Percentiles rank a stretch among this genome's conserved stretches.
Conservation (phyloP, 1,140 invertebrate genomes). For the Platyscapa corneri region DNA sequence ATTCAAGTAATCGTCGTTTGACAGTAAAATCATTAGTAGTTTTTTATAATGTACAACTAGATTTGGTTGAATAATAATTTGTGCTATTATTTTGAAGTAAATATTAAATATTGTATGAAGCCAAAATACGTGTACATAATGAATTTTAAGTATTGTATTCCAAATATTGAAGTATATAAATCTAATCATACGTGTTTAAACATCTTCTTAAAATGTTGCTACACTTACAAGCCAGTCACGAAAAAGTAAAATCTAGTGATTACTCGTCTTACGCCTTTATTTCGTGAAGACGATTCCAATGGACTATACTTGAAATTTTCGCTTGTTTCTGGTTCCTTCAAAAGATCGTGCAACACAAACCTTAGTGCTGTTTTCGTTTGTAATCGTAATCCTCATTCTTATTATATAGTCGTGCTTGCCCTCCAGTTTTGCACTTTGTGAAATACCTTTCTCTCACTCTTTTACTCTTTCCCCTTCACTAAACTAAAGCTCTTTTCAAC, state of each 20-base stretch:
- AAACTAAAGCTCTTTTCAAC: constrained; percentile 71
- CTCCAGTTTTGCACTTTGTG: not conserved
- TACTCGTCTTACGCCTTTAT: not conserved
- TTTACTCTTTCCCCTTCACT: constrained; percentile 12
- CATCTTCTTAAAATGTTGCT: not conserved
- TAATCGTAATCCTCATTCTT: constrained; percentile 51
- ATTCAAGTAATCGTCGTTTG: no score
- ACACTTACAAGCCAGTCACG: not conserved
- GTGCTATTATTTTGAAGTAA: not conserved
- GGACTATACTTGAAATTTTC: constrained; percentile 6
- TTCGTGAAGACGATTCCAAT: not conserved
- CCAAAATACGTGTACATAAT: not conserved
- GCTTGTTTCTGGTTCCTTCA: not conserved
- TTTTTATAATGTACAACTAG: no score
- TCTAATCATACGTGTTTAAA: not conserved
- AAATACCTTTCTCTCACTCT: not conserved
- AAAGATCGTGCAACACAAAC: not conserved
- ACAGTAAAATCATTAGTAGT: no score
- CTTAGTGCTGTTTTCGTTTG: not conserved
- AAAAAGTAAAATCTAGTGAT: not conserved
- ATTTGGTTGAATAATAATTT: no score
- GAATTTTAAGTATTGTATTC: not conserved
- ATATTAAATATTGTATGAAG: not conserved
- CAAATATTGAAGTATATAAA: not conserved
- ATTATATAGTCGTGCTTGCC: not conserved